phyloP scores from a whole-genome alignment of 2,113 vertebrate genomes.

The Takifugu bimaculatus region DNA sequence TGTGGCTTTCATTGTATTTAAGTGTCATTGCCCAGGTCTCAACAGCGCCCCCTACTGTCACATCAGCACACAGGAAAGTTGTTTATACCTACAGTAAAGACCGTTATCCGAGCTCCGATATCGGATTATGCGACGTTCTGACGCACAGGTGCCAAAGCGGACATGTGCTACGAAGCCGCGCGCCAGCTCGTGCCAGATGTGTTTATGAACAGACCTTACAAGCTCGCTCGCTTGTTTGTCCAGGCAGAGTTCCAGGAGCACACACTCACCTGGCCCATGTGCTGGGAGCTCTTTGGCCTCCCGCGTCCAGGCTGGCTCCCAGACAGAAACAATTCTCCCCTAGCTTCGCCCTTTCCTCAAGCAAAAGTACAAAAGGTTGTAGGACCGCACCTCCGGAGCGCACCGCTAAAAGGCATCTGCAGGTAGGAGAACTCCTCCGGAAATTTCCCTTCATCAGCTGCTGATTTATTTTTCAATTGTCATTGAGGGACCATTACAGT shows the following conservation, averaged over 20 bases:
- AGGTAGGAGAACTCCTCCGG: conserved; percentile 5
- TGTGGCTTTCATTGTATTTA: too few species aligned
- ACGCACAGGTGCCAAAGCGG: conserved; percentile 27
- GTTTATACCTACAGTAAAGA: background rate
- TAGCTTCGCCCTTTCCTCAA: too few species aligned
- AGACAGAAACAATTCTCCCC: too few species aligned
- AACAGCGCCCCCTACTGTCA: too few species aligned
- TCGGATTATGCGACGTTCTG: conserved; percentile 21
- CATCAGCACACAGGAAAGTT: background rate
- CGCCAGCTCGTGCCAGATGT: conserved; percentile 50
- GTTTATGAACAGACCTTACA: conserved; percentile 58
- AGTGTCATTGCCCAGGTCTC: too few species aligned
- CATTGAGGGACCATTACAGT: conserved; percentile 19
- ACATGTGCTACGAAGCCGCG: conserved; percentile 34
- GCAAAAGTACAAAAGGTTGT: too few species aligned
- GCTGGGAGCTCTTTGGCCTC: conserved; percentile 47
- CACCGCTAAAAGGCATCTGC: conserved; percentile 9
- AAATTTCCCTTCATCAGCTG: conserved; percentile 1
- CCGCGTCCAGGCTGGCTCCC: conserved; percentile 15
- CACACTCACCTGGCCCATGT: conserved; percentile 57
- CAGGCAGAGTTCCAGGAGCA: conserved; percentile 65
- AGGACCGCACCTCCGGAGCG: too few species aligned
- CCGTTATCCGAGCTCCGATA: background rate
- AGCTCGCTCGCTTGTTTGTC: conserved; percentile 52
- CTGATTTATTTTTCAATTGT: conserved; percentile 29